These are phyloP conservation scores for Halcyon malimbica DNA, from an alignment of 2,113 vertebrate species.

Conservation along the genomic window DNA sequence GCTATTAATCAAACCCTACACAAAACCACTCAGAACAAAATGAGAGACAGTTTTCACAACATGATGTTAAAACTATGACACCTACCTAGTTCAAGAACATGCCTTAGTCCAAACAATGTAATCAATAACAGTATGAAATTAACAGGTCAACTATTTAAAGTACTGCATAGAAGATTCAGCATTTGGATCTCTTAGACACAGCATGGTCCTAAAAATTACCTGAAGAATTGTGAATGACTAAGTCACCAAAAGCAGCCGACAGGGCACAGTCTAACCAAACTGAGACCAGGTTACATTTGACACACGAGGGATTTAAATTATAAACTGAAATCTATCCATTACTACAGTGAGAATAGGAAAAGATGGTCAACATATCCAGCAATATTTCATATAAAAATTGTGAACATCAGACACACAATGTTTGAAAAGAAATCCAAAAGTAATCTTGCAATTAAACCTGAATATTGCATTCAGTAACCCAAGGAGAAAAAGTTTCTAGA, in stretches of 20 bases:
- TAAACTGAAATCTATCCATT: background rate
- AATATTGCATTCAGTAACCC: background rate
- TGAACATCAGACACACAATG: background rate
- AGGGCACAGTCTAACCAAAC: background rate
- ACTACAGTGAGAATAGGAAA: background rate
- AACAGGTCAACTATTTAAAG: background rate
- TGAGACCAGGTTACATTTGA: background rate
- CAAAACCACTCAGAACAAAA: background rate
- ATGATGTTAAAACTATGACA: background rate
- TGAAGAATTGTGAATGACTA: background rate
- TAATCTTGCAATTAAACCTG: background rate
- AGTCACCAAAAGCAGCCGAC: background rate
- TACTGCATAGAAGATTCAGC: background rate
- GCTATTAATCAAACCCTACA: background rate
- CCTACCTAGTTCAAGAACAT: background rate
- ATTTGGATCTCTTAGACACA: background rate
- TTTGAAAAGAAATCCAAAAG: background rate
- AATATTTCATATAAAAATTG: background rate
- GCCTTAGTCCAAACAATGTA: background rate
- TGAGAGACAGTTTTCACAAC: background rate
- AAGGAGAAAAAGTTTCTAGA: background rate
- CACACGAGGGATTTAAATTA: background rate
- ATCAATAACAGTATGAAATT: background rate
- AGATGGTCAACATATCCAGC: background rate
- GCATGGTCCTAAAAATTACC: background rate